Conservation (phyloP, 92 coral and sea anemone species). For the Porites rus region DNA sequence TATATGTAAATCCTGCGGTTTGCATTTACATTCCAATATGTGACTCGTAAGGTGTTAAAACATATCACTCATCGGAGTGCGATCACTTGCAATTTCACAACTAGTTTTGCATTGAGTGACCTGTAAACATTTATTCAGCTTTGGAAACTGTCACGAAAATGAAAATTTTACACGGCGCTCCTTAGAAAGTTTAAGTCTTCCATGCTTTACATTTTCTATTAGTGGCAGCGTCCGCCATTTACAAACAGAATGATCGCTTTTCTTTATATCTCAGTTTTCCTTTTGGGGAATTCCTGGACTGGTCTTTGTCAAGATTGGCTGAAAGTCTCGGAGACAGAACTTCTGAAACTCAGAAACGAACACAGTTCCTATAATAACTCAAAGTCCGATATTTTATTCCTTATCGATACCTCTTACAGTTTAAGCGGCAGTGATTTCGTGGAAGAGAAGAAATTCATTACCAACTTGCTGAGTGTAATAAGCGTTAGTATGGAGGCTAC, state of each 20-base stretch:
- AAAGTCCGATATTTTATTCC: conserved; percentile 79
- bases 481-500: conserved; percentile 79
- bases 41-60: not conserved
- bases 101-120: not conserved
- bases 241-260: not conserved
- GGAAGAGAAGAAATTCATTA: conserved; percentile 72
- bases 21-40: not conserved
- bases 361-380: conserved; percentile 29
- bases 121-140: not conserved
- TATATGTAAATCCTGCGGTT: too few species aligned
- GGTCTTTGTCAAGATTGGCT: conserved; percentile 48
- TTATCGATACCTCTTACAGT: conserved; percentile 84
- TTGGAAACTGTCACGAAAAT: not conserved
- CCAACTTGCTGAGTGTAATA: conserved; percentile 70
- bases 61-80: not conserved
- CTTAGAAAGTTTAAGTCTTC: not conserved
- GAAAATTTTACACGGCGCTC: not conserved
- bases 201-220: not conserved
- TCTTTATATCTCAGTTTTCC: not conserved
- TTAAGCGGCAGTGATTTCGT: conserved; percentile 42
- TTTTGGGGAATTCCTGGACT: not conserved
- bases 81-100: not conserved
- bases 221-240: not conserved
- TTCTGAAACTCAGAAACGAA: conserved; percentile 55
- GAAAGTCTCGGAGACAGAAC: conserved; percentile 22